These are phyloP conservation scores for Vollenhovia emeryi DNA, from an alignment of 1,140 invertebrate genomes.

Conservation along the genomic window DNA sequence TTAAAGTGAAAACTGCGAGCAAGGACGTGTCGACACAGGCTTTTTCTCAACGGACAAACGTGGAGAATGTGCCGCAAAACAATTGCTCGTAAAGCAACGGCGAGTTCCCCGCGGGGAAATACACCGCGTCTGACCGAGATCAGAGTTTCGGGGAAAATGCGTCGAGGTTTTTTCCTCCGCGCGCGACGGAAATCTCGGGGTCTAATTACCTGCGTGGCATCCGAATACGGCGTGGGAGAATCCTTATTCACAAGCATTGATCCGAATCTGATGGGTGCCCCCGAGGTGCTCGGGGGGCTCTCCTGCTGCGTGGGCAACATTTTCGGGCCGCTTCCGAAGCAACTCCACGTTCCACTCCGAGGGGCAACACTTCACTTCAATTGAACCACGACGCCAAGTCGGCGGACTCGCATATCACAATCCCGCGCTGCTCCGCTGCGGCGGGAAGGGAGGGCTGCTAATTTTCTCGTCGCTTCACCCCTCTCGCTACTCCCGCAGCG, in stretches of 20 bases:
- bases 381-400: constrained; percentile 34
- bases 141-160: neutral
- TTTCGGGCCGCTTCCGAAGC: constrained; percentile 64
- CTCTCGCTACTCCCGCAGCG: neutral
- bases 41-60: neutral
- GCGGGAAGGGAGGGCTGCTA: neutral
- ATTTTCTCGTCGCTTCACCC: constrained; percentile 19
- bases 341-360: constrained; percentile 17
- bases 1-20: neutral
- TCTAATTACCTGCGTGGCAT: constrained; percentile 93
- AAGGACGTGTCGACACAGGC: too few relatives aligned
- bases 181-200: neutral
- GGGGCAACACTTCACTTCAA: constrained; percentile 71
- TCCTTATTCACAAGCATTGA: constrained; percentile 95
- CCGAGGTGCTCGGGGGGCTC: constrained; percentile 83
- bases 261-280: constrained; percentile 89
- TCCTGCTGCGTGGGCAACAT: constrained; percentile 88
- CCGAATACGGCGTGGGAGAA: constrained; percentile 97
- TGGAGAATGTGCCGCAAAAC: neutral
- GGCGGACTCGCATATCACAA: constrained; percentile 53
- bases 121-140: neutral
- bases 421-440: neutral
- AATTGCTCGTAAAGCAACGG: too few relatives aligned
- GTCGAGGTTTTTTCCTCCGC: too few relatives aligned
- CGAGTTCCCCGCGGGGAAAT: too few relatives aligned